A percentile compares a stretch with the other conserved stretches of the same genome.
Evolutionary conservation across 2,797 vertebrate species (phyloP).

Genomic region (Aulostomus chinensis): DNA sequence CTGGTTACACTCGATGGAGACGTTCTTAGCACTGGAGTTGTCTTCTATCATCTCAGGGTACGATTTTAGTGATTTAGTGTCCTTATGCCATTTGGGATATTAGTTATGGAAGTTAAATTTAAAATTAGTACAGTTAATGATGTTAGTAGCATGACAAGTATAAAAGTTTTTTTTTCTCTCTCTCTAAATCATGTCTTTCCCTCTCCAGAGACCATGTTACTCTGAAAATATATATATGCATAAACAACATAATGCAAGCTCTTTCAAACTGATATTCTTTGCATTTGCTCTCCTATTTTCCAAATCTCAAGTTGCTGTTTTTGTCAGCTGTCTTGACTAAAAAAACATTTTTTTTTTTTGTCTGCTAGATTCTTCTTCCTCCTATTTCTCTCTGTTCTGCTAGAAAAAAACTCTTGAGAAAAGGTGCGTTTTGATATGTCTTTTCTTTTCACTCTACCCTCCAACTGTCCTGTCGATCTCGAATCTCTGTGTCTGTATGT

Average conservation of each 20-base stretch:
- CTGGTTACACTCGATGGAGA: conserved; percentile 90
- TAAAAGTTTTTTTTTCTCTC: background rate
- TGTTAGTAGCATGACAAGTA: no score
- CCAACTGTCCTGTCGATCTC: conserved; percentile 58
- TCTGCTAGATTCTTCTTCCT: conserved; percentile 57
- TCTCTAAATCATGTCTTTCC: conserved; percentile 8
- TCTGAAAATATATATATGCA: conserved; percentile 17
- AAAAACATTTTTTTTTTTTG: conserved; percentile 52
- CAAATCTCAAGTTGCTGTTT: conserved; percentile 29
- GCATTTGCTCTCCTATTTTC: conserved; percentile 45
- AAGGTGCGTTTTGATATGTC: conserved; percentile 63
- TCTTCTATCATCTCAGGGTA: conserved; percentile 95
- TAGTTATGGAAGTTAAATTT: no score
- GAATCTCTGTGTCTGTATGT: conserved; percentile 7
- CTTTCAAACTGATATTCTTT: conserved; percentile 24
- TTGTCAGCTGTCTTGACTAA: conserved; percentile 58
- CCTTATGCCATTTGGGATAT: no score
- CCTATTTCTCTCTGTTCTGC: conserved; percentile 68
- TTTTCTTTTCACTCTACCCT: conserved; percentile 43
- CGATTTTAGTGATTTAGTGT: no score
- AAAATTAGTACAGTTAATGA: background rate
- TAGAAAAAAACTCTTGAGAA: conserved; percentile 67
- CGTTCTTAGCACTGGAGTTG: conserved; percentile 92
- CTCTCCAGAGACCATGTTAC: conserved; percentile 1
- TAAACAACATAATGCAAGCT: conserved; percentile 19